These are phyloP conservation scores for Centropyge bicolor DNA, from an alignment of 2,797 vertebrate genomes.

Conservation along the genomic window DNA sequence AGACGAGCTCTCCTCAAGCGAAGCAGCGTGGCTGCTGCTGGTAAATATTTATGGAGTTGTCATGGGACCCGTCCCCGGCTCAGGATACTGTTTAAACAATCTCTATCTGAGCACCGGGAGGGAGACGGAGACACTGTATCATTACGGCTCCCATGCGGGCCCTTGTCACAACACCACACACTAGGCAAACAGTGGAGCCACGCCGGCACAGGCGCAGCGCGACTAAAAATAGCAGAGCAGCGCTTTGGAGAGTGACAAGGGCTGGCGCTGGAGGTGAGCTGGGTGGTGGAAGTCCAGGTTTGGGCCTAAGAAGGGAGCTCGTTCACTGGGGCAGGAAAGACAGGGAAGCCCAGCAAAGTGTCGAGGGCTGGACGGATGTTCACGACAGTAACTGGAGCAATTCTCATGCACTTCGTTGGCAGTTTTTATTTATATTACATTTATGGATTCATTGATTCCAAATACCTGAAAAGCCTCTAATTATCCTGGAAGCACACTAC, in stretches of 20 bases:
- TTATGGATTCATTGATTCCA: background rate
- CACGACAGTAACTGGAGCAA: background rate
- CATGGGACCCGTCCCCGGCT: slow-evolving; percentile 86
- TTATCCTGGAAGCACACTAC: background rate
- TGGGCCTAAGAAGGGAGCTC: slow-evolving; percentile 18
- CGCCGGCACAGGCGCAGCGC: slow-evolving; percentile 56
- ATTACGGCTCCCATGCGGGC: slow-evolving; percentile 83
- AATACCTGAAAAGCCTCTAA: background rate
- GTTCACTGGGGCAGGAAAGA: slow-evolving; percentile 14
- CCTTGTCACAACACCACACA: slow-evolving; percentile 82
- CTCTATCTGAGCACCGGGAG: slow-evolving; percentile 80
- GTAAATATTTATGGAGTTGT: slow-evolving; percentile 91
- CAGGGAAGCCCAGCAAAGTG: slow-evolving; percentile 8
- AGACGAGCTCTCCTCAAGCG: slow-evolving; percentile 74
- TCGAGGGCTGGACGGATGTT: slow-evolving; percentile 18
- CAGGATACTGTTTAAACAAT: slow-evolving; percentile 89
- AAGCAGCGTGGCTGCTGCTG: slow-evolving; percentile 66
- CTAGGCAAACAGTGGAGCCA: slow-evolving; percentile 73
- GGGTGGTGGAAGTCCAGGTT: slow-evolving; percentile 45
- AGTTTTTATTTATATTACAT: background rate
- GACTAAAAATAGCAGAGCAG: slow-evolving; percentile 78
- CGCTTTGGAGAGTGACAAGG: slow-evolving; percentile 50
- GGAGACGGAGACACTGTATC: slow-evolving; percentile 83
- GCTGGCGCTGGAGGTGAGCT: slow-evolving; percentile 46
- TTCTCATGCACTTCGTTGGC: background rate